phyloP scores from a whole-genome alignment of 2,113 vertebrate genomes.

The Pungitius pungitius region DNA sequence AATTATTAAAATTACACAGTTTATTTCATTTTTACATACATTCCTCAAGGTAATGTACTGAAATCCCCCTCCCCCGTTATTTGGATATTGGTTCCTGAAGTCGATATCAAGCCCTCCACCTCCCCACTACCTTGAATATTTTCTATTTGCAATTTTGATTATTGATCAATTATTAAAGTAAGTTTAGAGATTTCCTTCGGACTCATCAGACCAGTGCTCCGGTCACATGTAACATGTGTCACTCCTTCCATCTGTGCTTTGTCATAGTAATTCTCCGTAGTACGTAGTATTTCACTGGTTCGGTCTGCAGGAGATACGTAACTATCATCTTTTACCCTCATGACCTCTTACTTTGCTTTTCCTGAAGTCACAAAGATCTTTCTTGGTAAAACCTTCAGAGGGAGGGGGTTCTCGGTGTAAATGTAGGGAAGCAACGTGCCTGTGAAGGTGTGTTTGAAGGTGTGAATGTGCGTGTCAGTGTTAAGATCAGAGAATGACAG shows the following conservation, averaged over 20 bases:
- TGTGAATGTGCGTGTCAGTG: constrained; percentile 38
- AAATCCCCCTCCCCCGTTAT: not conserved
- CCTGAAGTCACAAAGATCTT: constrained; percentile 8
- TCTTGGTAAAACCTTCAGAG: constrained; percentile 37
- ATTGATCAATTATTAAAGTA: too few species aligned
- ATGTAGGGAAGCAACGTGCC: constrained; percentile 52
- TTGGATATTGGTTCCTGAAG: too few species aligned
- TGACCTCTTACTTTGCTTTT: not conserved
- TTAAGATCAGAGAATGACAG: constrained; percentile 35
- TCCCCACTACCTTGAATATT: not conserved
- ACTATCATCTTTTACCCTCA: too few species aligned
- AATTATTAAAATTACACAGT: too few species aligned
- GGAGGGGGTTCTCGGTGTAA: constrained; percentile 26
- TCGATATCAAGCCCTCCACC: too few species aligned
- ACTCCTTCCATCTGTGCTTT: too few species aligned
- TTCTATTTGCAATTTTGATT: not conserved
- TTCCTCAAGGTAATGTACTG: not conserved
- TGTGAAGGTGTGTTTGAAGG: constrained; percentile 50
- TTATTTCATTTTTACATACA: too few species aligned
- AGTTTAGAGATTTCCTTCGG: not conserved
- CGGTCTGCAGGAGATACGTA: too few species aligned
- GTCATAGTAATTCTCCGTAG: not conserved
- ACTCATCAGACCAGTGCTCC: not conserved
- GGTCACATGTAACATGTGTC: too few species aligned
- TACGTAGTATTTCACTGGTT: not conserved